Evolutionary conservation across 1,140 invertebrate species (phyloP), one percentile per base, ranked within the genome.

Genomic region (Drosophila nigrodunni): DNA sequence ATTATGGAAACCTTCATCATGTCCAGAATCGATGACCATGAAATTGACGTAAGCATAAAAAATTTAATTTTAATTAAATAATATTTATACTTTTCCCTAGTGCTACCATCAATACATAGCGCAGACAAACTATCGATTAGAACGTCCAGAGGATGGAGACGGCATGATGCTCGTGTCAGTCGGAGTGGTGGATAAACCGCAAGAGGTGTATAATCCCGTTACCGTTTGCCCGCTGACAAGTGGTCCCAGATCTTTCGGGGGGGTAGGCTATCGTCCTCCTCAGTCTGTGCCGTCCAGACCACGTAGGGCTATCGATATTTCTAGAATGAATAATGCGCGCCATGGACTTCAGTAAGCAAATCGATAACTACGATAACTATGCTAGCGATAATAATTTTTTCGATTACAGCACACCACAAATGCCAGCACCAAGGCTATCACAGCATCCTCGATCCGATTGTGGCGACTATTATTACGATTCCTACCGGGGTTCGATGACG

Each of bases 21-120:
- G 66, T 49, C 66, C 34, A 57, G 39, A 21, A 54, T 66, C 1
- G 43, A 69, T 34, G 44, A 74, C 43, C 57, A 60, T 8, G 50
- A 39, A n/a, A 74, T 74, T 25, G 72, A 74, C 43, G 72, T 74
- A 10, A 34, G 70, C 37, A 2, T 11, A 2, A 11, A 11, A 4
- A 4, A 10, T 2, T 21, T 21, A 37, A 37, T 3, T 1, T 37
- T 11, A 43, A 43, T 43, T 13, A 11, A 13, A 6, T 1, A 6
- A 43, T 13, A 13, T 13, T 13, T 21, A 21, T 8, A 10, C 5
- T 5, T 10, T 43, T 6, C 10, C 13, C 6, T n/a, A 74, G 72
- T 74, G 72, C 9, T 74, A 74, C 21, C 72, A 74, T n/a, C 72
- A 74, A 61, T 74, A 74, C 41, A 15, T 74, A 7, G 65, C 65